Evolutionary conservation across 2,888 invertebrate genomes (phyloP).

Genomic region (Phasia obesa): DNA sequence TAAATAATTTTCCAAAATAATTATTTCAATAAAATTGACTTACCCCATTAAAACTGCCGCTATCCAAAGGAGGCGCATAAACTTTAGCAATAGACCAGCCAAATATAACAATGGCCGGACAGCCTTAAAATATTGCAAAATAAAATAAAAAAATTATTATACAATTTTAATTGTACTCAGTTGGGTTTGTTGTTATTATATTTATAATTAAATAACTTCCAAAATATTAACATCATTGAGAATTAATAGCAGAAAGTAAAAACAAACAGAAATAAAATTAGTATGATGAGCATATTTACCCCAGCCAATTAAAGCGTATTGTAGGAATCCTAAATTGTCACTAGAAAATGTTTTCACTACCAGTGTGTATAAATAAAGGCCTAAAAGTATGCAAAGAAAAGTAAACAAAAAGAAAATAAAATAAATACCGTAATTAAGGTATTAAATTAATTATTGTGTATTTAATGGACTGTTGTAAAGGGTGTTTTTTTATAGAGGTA

Average conservation of each 20-base stretch:
- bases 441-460: too few relatives aligned
- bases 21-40: neutral
- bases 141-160: neutral
- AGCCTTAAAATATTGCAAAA: slow-evolving; percentile 73
- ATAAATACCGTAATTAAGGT: neutral
- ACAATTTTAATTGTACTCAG: slow-evolving; percentile 11
- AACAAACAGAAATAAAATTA: slow-evolving; percentile 21
- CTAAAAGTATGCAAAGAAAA: slow-evolving; percentile 83
- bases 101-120: slow-evolving; percentile 79
- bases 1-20: too few relatives aligned
- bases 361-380: slow-evolving; percentile 92
- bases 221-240: too few relatives aligned
- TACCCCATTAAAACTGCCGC: slow-evolving; percentile 80
- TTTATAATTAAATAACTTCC: slow-evolving; percentile 1
- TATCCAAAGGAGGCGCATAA: slow-evolving; percentile 78
- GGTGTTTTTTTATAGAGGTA: too few relatives aligned
- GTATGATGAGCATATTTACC: slow-evolving; percentile 85
- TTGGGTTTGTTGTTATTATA: neutral
- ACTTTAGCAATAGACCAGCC: slow-evolving; percentile 81
- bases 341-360: slow-evolving; percentile 93
- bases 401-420: slow-evolving; percentile 18
- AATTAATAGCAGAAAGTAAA: neutral
- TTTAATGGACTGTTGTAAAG: too few relatives aligned
- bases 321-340: slow-evolving; percentile 91
- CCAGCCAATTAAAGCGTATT: slow-evolving; percentile 93